Percentiles rank a stretch among this genome's conserved stretches.
phyloP scores from a whole-genome alignment of 1,140 invertebrate species.

The Trachelipus rathkii region DNA sequence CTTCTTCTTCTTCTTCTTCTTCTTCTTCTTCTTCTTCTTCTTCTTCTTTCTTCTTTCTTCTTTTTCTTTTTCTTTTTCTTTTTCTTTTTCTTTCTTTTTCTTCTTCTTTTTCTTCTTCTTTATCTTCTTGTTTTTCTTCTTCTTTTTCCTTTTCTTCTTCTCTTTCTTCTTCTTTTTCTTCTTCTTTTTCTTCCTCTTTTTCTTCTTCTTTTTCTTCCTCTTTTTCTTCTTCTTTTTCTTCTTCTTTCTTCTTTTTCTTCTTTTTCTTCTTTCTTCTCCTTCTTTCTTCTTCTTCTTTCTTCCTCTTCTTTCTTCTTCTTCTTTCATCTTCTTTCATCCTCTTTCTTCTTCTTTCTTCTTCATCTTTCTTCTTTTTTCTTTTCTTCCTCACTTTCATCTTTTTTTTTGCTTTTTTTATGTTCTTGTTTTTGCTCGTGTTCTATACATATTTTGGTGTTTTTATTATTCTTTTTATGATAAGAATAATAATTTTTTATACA shows the following conservation, averaged over 20 bases:
- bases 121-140: not conserved
- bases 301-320: not conserved
- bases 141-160: not conserved
- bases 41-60: not conserved
- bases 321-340: not conserved
- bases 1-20: constrained; percentile 1
- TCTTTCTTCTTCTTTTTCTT: not conserved
- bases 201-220: constrained; percentile 2
- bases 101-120: constrained; percentile 8
- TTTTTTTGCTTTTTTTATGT: not conserved
- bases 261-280: not conserved
- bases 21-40: constrained; percentile 5
- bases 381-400: not conserved
- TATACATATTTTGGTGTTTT: not conserved
- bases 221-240: not conserved
- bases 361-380: not conserved
- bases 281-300: constrained; percentile 4
- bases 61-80: not conserved
- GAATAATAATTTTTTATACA: no score
- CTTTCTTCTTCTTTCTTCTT: not conserved
- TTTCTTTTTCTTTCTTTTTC: not conserved
- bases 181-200: not conserved
- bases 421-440: not conserved
- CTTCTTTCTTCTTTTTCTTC: not conserved
- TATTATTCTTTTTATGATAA: not conserved